phyloP scores from a whole-genome alignment of 1,140 invertebrate genomes.

The Metopolophium dirhodum region DNA sequence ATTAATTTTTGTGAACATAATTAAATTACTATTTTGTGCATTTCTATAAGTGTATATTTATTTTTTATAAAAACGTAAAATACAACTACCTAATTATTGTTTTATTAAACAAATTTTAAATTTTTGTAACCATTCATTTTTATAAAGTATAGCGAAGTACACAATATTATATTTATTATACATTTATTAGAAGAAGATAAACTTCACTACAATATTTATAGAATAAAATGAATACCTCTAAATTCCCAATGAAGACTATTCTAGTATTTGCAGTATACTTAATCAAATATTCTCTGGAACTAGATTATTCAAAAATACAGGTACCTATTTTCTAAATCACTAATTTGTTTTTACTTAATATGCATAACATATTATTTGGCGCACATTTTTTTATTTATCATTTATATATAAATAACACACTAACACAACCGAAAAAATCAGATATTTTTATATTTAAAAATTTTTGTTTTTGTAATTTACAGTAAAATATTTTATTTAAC shows the following conservation, averaged over 20 bases:
- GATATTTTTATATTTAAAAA: background rate
- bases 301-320: constrained; percentile 53
- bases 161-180: background rate
- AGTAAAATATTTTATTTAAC: too few relatives aligned
- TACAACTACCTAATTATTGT: background rate
- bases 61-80: background rate
- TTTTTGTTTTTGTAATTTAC: background rate
- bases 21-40: background rate
- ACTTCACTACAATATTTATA: background rate
- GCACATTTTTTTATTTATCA: background rate
- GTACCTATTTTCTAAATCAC: background rate
- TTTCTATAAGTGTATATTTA: constrained; percentile 14
- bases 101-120: background rate
- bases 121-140: background rate
- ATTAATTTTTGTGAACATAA: background rate
- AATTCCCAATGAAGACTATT: background rate
- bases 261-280: background rate
- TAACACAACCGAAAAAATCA: too few relatives aligned
- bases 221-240: background rate
- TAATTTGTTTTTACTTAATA: background rate
- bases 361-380: background rate
- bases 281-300: background rate
- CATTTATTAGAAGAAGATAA: background rate
- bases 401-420: background rate
- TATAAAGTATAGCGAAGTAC: background rate